These are phyloP conservation scores for Halocynthia roretzi DNA, from an alignment of 23 tunicate species.

Conservation along the genomic window DNA sequence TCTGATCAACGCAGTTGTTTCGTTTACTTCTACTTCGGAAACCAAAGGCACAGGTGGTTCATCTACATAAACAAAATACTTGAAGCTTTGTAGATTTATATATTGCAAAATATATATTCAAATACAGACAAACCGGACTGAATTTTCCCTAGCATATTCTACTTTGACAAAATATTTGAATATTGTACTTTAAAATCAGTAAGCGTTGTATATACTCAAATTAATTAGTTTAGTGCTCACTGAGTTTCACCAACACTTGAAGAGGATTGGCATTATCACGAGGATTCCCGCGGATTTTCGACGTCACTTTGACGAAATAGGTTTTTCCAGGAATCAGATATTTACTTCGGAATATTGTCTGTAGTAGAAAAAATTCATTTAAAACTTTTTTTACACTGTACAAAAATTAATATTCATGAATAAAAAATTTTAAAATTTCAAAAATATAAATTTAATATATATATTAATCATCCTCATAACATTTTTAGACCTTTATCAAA, in stretches of 20 bases:
- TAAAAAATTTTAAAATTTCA: neutral
- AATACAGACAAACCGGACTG: neutral
- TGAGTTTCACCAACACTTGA: too few species aligned
- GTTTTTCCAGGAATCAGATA: slow-evolving; percentile 5
- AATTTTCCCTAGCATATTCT: slow-evolving; percentile 1
- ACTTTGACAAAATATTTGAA: neutral
- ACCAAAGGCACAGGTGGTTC: slow-evolving; percentile 5
- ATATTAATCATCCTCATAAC: too few species aligned
- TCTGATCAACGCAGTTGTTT: neutral
- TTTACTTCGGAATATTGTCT: slow-evolving; percentile 1
- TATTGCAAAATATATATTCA: neutral
- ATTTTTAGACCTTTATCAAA: too few species aligned
- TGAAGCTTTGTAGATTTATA: too few species aligned
- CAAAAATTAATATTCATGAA: neutral
- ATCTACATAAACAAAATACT: too few species aligned
- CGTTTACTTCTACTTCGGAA: neutral
- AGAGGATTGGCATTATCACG: too few species aligned
- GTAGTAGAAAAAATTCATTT: neutral
- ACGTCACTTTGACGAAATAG: slow-evolving; percentile 11
- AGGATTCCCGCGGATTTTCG: neutral
- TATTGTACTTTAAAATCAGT: neutral
- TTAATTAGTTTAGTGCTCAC: too few species aligned
- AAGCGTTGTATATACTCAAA: too few species aligned
- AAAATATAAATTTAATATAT: neutral
- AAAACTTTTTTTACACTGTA: neutral